These are phyloP conservation scores for Diaperis boleti DNA, from an alignment of 2,888 invertebrate genomes.

Conservation along the genomic window DNA sequence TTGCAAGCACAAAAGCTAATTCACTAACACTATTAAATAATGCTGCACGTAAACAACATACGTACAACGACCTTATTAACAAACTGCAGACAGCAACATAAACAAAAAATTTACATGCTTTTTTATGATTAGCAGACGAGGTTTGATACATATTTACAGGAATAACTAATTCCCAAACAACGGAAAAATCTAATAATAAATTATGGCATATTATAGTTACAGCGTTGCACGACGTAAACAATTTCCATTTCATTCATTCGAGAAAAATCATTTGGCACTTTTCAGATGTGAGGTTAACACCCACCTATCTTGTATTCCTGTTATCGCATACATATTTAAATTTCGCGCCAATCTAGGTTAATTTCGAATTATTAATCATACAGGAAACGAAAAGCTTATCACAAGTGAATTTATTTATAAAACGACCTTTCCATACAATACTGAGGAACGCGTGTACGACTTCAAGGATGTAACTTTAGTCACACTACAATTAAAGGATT, in stretches of 20 bases:
- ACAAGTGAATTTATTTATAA: constrained; percentile 37
- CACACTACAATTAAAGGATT: constrained; percentile 28
- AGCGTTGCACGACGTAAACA: neutral
- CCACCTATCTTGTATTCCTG: too few relatives aligned
- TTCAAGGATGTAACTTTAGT: constrained; percentile 36
- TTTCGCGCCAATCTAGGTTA: constrained; percentile 27
- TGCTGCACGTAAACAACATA: constrained; percentile 47
- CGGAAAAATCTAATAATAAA: constrained; percentile 14
- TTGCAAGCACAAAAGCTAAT: constrained; percentile 46
- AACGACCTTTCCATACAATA: constrained; percentile 39
- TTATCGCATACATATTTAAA: constrained; percentile 22
- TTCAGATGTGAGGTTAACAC: neutral
- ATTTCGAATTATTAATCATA: constrained; percentile 39
- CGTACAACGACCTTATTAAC: constrained; percentile 49
- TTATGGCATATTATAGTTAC: too few relatives aligned
- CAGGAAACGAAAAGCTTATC: constrained; percentile 37
- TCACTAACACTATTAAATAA: constrained; percentile 52
- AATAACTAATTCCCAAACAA: constrained; percentile 7
- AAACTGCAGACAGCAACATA: constrained; percentile 47
- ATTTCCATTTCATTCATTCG: constrained; percentile 9
- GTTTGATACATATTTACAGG: constrained; percentile 12
- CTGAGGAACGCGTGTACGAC: constrained; percentile 22
- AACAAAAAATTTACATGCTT: constrained; percentile 37
- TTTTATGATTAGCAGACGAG: constrained; percentile 26
- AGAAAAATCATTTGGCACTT: neutral